phyloP scores from a whole-genome alignment of 2,888 invertebrate species.

The Parelbella ahira region DNA sequence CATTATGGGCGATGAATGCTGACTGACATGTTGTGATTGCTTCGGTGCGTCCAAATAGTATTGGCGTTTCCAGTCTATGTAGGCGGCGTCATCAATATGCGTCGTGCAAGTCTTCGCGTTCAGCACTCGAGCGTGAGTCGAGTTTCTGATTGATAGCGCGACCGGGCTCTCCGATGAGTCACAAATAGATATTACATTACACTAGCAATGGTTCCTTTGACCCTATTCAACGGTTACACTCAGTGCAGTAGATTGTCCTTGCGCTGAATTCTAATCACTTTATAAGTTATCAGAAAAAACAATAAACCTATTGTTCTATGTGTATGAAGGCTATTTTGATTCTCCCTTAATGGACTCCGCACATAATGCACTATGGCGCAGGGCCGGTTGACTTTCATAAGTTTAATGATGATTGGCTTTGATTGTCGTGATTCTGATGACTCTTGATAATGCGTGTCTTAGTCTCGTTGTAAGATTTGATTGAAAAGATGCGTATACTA shows the following conservation, averaged over 20 bases:
- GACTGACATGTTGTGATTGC: conserved; percentile 41
- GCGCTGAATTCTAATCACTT: conserved; percentile 61
- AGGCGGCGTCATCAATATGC: conserved; percentile 65
- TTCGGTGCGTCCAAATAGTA: conserved; percentile 48
- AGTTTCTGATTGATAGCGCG: conserved; percentile 59
- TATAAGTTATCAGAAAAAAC: conserved; percentile 57
- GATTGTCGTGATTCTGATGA: conserved; percentile 11
- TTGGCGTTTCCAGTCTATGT: conserved; percentile 47
- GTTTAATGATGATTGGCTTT: conserved; percentile 17
- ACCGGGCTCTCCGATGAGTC: conserved; percentile 69
- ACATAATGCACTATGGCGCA: conserved; percentile 7
- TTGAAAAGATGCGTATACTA: too few relatives aligned
- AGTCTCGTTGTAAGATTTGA: too few relatives aligned
- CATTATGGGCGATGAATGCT: conserved; percentile 32
- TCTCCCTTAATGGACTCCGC: conserved; percentile 24
- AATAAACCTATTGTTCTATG: conserved; percentile 41
- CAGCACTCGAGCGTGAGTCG: conserved; percentile 60
- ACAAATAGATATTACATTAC: conserved; percentile 60
- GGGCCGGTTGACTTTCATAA: conserved; percentile 18
- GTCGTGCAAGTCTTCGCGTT: conserved; percentile 47
- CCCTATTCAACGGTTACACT: conserved; percentile 66
- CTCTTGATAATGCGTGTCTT: not conserved
- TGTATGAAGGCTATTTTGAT: conserved; percentile 35
- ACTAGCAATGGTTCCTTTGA: conserved; percentile 67
- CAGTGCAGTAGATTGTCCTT: conserved; percentile 64